phyloP scores from a whole-genome alignment of 2,797 vertebrate species.

The Spea hammondii region DNA sequence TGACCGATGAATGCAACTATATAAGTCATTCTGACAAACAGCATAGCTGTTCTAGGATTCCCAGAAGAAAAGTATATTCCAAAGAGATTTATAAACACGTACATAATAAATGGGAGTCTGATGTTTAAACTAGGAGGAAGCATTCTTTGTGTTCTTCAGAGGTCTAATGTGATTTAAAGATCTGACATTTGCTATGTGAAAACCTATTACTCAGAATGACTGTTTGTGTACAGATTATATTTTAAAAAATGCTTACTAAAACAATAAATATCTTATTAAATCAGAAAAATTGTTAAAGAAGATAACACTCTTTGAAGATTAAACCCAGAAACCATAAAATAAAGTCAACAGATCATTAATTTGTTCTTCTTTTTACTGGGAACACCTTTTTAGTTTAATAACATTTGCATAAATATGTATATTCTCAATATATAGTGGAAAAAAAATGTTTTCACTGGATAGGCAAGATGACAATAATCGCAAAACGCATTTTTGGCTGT shows the following conservation, averaged over 20 bases:
- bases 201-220: constrained; percentile 98
- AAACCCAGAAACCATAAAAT: constrained; percentile 35
- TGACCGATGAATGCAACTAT: constrained; percentile 46
- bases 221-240: constrained; percentile 94
- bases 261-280: constrained; percentile 84
- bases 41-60: constrained; percentile 64
- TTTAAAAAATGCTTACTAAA: constrained; percentile 83
- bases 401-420: constrained; percentile 20
- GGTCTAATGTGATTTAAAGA: constrained; percentile 92
- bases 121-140: constrained; percentile 92
- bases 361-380: background rate
- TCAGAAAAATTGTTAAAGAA: constrained; percentile 73
- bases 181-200: constrained; percentile 94
- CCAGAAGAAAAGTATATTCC: constrained; percentile 78
- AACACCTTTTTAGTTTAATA: background rate
- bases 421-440: background rate
- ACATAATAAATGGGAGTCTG: constrained; percentile 90
- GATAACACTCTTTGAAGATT: constrained; percentile 72
- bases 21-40: constrained; percentile 69
- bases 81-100: constrained; percentile 97
- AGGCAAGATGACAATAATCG: too few species aligned
- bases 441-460: background rate
- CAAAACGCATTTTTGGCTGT: too few species aligned
- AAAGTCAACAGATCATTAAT: too few species aligned
- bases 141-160: constrained; percentile 78